Evolutionary conservation across 1,140 invertebrate species (phyloP).

Genomic region (Drosophila trapezifrons): DNA sequence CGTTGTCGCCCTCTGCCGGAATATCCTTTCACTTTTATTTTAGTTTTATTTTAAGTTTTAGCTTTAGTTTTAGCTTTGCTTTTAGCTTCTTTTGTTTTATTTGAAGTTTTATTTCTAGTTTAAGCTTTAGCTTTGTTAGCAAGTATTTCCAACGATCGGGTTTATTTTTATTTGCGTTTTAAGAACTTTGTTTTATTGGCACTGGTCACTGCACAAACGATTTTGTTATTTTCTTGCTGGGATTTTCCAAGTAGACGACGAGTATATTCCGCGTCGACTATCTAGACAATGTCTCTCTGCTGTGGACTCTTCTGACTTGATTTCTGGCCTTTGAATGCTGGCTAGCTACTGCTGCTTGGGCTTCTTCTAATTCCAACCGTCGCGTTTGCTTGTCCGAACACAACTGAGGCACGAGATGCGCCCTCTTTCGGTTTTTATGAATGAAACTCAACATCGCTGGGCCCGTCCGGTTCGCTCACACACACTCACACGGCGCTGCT

Average conservation of each 20-base stretch:
- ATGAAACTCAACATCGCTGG: slow-evolving; percentile 80
- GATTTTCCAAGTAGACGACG: slow-evolving; percentile 13
- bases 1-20: slow-evolving; percentile 22
- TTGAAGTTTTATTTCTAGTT: slow-evolving; percentile 8
- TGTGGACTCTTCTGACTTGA: slow-evolving; percentile 26
- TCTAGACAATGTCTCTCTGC: slow-evolving; percentile 16
- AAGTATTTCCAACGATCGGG: slow-evolving; percentile 3
- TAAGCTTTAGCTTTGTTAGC: slow-evolving; percentile 20
- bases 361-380: slow-evolving; percentile 70
- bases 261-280: slow-evolving; percentile 20
- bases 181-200: slow-evolving; percentile 23
- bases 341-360: slow-evolving; percentile 24
- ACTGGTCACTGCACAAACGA: slow-evolving; percentile 35
- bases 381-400: slow-evolving; percentile 84
- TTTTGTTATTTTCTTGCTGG: slow-evolving; percentile 14
- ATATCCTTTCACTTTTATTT: slow-evolving; percentile 55
- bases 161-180: slow-evolving; percentile 9
- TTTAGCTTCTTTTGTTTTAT: slow-evolving; percentile 31
- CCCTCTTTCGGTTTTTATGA: slow-evolving; percentile 84
- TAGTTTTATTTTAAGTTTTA: slow-evolving; percentile 11
- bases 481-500: slow-evolving; percentile 48
- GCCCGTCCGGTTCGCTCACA: slow-evolving; percentile 13
- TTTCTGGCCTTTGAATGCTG: slow-evolving; percentile 33
- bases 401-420: slow-evolving; percentile 84
- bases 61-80: slow-evolving; percentile 21